Evolutionary conservation across 1,140 invertebrate species (phyloP), one percentile per base, ranked within the genome.

Genomic region (Chironomus tepperi): DNA sequence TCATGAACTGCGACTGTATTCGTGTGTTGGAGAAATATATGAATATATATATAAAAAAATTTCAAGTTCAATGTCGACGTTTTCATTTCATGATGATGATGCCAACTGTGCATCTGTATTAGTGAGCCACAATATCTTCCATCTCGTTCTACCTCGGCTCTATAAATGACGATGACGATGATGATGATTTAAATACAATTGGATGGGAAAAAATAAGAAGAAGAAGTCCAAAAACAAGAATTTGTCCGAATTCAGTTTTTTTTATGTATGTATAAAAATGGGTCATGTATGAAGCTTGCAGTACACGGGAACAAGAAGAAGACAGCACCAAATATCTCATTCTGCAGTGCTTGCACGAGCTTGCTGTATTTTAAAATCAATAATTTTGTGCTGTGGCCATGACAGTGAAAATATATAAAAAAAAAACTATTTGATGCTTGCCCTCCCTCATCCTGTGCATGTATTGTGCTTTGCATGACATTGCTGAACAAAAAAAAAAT

Each of bases 11-110:
- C n/a, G 47, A 12, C 47, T 57, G 47, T 57, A 15, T 15, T 47
- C 15, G 43, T 10, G 43, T 47, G 15, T 47, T 34, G 24, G 24
- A 34, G 24, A 47, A 47, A 47, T 3, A 15, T 12, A n/a, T 47
- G 43, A 57, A 57, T 57, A 5, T 57, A 12, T 57, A 15, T 57
- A n/a, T 12, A 15, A 57, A 47, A 15, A 47, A 57, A 57, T 57
- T 57, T 57, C 47, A 57, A 57, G 47, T 57, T 57, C 47, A 57
- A 57, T 57, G 47, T 57, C 47, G 47, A 57, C 47, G 47, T n/a
- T 57, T 34, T 34, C 24, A 34, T 34, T 34, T 34, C 12, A 57
- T n/a, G 47, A 57, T 57, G 47, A 57, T 57, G 47, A 57, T 57
- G 47, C 47, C 47, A n/a, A 57, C 12, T 15, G 7, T 57, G 12